Conservation (phyloP, 1,140 invertebrate species). For the Drosophila serrata region DNA sequence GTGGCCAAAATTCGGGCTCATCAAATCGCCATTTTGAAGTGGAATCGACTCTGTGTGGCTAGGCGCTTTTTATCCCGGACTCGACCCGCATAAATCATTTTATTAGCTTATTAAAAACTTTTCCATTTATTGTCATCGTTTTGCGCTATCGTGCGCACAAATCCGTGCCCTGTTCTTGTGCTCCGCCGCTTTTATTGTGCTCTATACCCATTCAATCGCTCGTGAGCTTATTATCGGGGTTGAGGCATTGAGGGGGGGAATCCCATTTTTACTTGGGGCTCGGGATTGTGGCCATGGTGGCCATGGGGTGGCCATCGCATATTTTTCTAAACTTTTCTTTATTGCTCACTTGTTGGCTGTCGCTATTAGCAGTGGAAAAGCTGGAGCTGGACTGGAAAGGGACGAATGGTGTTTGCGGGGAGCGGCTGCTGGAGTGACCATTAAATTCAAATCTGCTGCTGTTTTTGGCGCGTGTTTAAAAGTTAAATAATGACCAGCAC, state of each 20-base stretch:
- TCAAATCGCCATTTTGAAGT: constrained; percentile 52
- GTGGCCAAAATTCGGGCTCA: constrained; percentile 42
- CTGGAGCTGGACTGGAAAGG: background rate
- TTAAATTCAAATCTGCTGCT: constrained; percentile 82
- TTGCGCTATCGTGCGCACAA: constrained; percentile 83
- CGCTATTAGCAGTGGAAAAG: constrained; percentile 54
- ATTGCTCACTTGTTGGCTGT: constrained; percentile 81
- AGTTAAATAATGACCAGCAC: constrained; percentile 78
- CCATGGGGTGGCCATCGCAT: constrained; percentile 53
- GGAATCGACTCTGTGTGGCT: constrained; percentile 6
- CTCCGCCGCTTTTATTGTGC: constrained; percentile 63
- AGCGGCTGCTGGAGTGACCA: constrained; percentile 56
- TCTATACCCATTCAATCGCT: constrained; percentile 78
- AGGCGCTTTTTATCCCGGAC: constrained; percentile 39
- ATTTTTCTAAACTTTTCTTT: constrained; percentile 84
- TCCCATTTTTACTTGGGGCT: constrained; percentile 5
- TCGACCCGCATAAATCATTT: constrained; percentile 83
- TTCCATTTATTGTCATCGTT: constrained; percentile 85
- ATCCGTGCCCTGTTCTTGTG: constrained; percentile 70
- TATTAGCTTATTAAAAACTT: constrained; percentile 85
- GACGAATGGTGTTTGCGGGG: constrained; percentile 3
- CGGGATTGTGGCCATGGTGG: constrained; percentile 13
- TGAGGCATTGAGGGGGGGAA: no score
- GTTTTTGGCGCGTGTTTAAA: constrained; percentile 77
- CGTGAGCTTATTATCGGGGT: constrained; percentile 72